Percentiles rank a stretch among this genome's conserved stretches.
phyloP scores from a whole-genome alignment of 2,888 invertebrate genomes.

The Apamea monoglypha region DNA sequence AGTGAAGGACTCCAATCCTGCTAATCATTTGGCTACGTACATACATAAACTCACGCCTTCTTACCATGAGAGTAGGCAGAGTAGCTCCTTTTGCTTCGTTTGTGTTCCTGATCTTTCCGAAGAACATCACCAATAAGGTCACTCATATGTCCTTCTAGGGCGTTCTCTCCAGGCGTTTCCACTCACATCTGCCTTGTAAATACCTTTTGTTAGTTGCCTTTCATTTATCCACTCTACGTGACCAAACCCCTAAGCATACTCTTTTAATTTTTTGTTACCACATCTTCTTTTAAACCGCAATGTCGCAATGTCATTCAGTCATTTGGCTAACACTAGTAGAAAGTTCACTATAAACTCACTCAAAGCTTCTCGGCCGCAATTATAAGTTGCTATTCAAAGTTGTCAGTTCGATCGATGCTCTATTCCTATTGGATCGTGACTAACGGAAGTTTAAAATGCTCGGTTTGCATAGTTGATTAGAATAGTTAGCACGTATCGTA shows the following conservation, averaged over 20 bases:
- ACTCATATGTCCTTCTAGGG: not conserved
- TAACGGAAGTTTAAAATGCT: constrained; percentile 55
- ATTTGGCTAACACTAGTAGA: not conserved
- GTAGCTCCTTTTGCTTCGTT: not conserved
- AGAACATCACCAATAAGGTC: not conserved
- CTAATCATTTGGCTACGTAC: not conserved
- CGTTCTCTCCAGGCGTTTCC: not conserved
- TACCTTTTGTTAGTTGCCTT: not conserved
- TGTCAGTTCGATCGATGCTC: constrained; percentile 7
- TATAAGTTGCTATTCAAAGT: constrained; percentile 28
- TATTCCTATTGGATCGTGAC: constrained; percentile 34
- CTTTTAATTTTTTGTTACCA: too few species aligned
- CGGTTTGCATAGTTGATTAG: constrained; percentile 55
- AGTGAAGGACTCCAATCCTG: not conserved
- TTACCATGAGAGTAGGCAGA: not conserved
- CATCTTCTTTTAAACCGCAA: too few species aligned
- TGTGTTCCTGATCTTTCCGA: not conserved
- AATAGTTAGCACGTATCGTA: constrained; percentile 55
- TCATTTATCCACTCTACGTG: not conserved
- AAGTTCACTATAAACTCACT: not conserved
- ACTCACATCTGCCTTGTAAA: not conserved
- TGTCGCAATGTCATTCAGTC: not conserved
- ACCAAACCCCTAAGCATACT: not conserved
- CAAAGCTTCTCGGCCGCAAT: constrained; percentile 3
- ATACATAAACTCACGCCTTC: not conserved